These are phyloP conservation scores for Pteronotus mesoamericanus DNA, from an alignment of 2,797 vertebrate species.

Conservation along the genomic window DNA sequence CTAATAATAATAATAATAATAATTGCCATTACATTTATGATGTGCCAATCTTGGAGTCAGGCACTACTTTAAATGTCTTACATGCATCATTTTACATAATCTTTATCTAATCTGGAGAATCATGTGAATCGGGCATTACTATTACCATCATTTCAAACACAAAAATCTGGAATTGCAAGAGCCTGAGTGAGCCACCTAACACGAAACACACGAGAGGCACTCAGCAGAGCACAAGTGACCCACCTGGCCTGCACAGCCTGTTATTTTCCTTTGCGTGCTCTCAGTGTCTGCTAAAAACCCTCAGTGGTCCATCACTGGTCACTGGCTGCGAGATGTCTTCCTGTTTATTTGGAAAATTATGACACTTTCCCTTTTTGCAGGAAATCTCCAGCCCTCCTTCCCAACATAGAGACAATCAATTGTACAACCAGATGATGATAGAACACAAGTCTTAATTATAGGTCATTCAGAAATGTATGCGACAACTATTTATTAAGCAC, in stretches of 20 bases:
- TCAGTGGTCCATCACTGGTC: background rate
- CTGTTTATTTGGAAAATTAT: background rate
- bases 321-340: background rate
- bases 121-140: rapidly evolving
- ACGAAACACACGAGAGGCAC: rapidly evolving
- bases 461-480: background rate
- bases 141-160: background rate
- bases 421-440: background rate
- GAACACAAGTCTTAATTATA: background rate
- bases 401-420: background rate
- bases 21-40: background rate
- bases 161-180: too few relatives aligned
- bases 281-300: background rate
- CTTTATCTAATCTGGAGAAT: background rate
- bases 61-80: background rate
- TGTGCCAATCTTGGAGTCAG: background rate
- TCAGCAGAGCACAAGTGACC: background rate
- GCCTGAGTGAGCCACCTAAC: background rate
- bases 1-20: background rate
- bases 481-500: background rate
- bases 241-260: background rate
- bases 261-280: background rate
- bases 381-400: background rate
- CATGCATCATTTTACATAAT: background rate
- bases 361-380: background rate